phyloP scores from a whole-genome alignment of 2,113 vertebrate genomes.

The Struthidea cinerea region DNA sequence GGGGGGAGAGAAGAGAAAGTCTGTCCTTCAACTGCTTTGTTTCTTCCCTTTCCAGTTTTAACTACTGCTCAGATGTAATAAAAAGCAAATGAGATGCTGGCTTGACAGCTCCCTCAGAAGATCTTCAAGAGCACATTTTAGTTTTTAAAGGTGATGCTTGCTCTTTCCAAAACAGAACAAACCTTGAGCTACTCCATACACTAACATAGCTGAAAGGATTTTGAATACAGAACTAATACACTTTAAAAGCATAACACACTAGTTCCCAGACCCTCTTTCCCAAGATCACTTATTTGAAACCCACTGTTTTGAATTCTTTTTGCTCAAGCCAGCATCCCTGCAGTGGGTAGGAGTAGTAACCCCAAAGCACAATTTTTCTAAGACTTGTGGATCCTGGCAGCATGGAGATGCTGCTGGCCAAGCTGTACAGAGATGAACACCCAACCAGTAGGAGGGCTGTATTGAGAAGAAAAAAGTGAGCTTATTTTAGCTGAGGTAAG shows the following conservation, averaged over 20 bases:
- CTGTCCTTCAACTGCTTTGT: background rate
- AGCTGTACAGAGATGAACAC: background rate
- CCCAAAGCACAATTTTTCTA: background rate
- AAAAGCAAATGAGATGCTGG: slow-evolving; percentile 42
- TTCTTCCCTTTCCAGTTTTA: background rate
- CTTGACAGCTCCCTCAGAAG: slow-evolving; percentile 53
- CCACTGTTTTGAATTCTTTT: background rate
- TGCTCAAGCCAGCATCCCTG: background rate
- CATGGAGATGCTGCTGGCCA: background rate
- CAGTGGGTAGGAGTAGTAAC: background rate
- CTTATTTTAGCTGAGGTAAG: slow-evolving; percentile 12
- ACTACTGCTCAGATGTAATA: slow-evolving; percentile 15
- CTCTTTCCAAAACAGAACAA: slow-evolving; percentile 17
- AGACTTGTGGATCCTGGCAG: background rate
- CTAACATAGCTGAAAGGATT: background rate
- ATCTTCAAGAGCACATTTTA: slow-evolving; percentile 38
- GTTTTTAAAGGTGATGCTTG: background rate
- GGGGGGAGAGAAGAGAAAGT: background rate
- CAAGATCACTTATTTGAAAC: background rate
- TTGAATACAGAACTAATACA: background rate
- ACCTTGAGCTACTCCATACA: background rate
- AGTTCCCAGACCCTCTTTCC: background rate
- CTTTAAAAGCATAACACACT: background rate
- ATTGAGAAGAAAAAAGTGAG: background rate
- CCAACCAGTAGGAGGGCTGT: background rate